Percentiles rank a stretch among this genome's conserved stretches.
These are phyloP conservation scores for Rallus crepitans DNA, from an alignment of 2,797 vertebrate species.

Conservation along the genomic window DNA sequence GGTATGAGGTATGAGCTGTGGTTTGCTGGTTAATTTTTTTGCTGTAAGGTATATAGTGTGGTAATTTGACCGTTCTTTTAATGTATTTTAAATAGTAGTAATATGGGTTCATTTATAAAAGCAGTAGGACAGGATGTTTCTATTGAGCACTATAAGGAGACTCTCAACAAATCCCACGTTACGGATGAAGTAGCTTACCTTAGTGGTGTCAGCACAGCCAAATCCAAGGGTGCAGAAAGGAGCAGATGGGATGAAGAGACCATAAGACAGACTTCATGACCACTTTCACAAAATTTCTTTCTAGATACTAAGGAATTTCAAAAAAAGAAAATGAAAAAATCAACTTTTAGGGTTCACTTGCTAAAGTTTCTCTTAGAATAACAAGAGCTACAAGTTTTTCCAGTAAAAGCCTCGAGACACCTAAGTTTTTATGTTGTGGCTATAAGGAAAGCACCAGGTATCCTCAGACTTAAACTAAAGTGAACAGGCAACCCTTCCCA, in stretches of 20 bases:
- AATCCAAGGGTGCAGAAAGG: not conserved
- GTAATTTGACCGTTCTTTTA: not conserved
- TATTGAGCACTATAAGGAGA: not conserved
- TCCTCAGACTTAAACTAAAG: not conserved
- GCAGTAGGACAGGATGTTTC: constrained; percentile 10
- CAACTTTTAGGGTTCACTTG: not conserved
- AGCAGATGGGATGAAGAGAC: not conserved
- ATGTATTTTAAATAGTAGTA: constrained; percentile 4
- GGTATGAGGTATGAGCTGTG: not conserved
- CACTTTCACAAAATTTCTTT: rapidly evolving
- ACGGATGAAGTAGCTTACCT: not conserved
- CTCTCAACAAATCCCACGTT: not conserved
- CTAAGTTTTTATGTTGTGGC: not conserved
- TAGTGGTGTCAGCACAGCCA: not conserved
- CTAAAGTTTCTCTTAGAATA: not conserved
- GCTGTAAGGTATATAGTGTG: not conserved
- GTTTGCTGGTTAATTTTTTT: not conserved
- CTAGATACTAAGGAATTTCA: not conserved
- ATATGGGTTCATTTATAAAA: constrained; percentile 10
- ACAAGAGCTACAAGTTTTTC: not conserved
- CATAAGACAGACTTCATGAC: rapidly evolving
- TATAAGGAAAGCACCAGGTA: rapidly evolving
- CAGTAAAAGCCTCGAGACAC: not conserved
- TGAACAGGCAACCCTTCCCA: not conserved
- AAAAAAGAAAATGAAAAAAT: not conserved